phyloP scores from a whole-genome alignment of 2,113 vertebrate genomes.

The Rhabdomys dilectus region DNA sequence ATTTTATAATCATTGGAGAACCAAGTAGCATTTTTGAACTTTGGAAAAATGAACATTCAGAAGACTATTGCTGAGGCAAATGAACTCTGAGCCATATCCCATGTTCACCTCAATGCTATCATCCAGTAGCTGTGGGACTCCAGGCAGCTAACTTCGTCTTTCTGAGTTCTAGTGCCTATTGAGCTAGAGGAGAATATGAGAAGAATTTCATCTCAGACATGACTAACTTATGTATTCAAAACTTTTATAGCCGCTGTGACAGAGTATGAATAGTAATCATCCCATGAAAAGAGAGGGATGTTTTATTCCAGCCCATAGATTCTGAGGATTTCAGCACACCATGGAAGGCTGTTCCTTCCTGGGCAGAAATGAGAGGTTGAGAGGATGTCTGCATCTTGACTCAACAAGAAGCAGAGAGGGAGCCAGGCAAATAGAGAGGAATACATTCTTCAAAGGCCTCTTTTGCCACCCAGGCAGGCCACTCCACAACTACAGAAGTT shows the following conservation, averaged over 20 bases:
- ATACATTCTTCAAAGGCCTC: not conserved
- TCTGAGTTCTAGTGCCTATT: not conserved
- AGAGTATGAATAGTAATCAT: not conserved
- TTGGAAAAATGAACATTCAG: not conserved
- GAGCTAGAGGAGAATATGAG: not conserved
- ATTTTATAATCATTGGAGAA: not conserved
- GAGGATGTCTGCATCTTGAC: no score
- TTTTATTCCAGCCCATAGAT: not conserved
- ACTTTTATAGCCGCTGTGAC: not conserved
- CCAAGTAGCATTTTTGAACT: not conserved
- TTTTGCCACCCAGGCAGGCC: not conserved
- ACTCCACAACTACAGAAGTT: not conserved
- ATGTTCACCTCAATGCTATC: not conserved
- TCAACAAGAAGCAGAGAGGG: not conserved
- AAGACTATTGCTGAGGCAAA: not conserved
- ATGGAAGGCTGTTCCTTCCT: not conserved
- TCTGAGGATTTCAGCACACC: not conserved
- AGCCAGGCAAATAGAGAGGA: not conserved
- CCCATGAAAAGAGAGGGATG: no score
- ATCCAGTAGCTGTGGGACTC: not conserved
- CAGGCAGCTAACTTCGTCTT: not conserved
- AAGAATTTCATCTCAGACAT: not conserved
- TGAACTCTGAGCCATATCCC: not conserved
- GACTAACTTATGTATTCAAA: not conserved
- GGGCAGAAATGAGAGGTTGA: not conserved